Evolutionary conservation across 2,888 invertebrate species (phyloP), one percentile per base, ranked within the genome.

Genomic region (Platycnemis pennipes): DNA sequence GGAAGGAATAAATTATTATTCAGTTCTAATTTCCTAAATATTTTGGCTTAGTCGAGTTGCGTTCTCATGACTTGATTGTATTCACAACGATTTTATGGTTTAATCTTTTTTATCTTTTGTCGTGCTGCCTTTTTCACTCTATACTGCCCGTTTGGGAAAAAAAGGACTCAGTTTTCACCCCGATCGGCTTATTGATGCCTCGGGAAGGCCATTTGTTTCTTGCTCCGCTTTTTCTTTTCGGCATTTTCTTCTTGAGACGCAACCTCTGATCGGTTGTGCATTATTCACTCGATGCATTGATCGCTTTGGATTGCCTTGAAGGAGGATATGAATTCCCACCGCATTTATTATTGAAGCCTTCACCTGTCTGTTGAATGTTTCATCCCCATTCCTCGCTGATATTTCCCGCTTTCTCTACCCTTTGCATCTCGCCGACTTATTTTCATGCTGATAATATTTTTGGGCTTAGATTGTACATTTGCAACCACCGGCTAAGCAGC

Each of bases 251-350:
- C n/a, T n/a, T n/a, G n/a, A n/a, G 7, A 26, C 26, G 2, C n/a
- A n/a, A 44, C 44, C 46, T 87, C 87, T 8, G 46, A 45, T 46
- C 7, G 1, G 87, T 26, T 46, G 45, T 87, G 45, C n/a, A 45
- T 87, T 87, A 87, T 87, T 87, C 44, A 87, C 19, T 11, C n/a
- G 19, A 19, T 45, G 46, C 87, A 87, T 87, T 87, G 87, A 87
- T 87, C 46, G 87, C 42, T 44, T 26, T 45, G n/a, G 87, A 46
- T 46, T 45, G 87, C 26, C 46, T 46, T 19, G 45, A 8, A 46
- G n/a, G 26, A n/a, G 26, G 44, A n/a, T 46, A 46, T 46, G 45
- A 3, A 46, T 46, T 44, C 46, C 46, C 87, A 46, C 13, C 13
- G 45, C 44, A 46, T 44, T 37, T 46, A 87, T 87, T 87, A 87